Evolutionary conservation across 1,140 invertebrate species (phyloP).

Genomic region (Meloidogyne hapla): DNA sequence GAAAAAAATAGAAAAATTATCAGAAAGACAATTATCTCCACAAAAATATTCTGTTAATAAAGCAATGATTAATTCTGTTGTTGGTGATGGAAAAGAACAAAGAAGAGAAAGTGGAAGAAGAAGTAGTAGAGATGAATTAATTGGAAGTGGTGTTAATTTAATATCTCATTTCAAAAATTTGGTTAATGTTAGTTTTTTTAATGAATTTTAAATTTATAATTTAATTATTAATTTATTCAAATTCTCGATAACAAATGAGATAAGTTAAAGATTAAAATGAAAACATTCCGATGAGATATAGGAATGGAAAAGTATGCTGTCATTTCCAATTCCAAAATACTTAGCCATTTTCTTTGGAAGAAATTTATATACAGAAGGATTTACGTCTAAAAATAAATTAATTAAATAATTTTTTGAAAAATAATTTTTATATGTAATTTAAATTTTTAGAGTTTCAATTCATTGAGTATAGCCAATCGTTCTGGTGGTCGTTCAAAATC

Average conservation of each 20-base stretch:
- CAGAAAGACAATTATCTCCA: constrained; percentile 1
- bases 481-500: constrained; percentile 23
- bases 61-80: neutral
- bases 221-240: too few species aligned
- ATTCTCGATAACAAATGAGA: too few species aligned
- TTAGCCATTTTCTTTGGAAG: too few species aligned
- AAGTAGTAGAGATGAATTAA: constrained; percentile 15
- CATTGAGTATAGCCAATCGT: constrained; percentile 18
- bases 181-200: neutral
- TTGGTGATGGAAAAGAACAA: neutral
- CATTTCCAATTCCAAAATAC: too few species aligned
- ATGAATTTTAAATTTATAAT: neutral
- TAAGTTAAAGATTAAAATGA: too few species aligned
- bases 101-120: constrained; percentile 13
- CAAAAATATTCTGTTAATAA: constrained; percentile 16
- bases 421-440: constrained; percentile 15
- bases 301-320: too few species aligned
- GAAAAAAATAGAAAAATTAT: neutral
- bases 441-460: constrained; percentile 26
- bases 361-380: too few species aligned
- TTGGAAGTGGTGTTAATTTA: constrained; percentile 16
- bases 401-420: too few species aligned
- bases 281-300: too few species aligned
- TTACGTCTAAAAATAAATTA: too few species aligned
- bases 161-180: constrained; percentile 28